phyloP scores from a whole-genome alignment of 2,888 invertebrate species.

The Automeris io region DNA sequence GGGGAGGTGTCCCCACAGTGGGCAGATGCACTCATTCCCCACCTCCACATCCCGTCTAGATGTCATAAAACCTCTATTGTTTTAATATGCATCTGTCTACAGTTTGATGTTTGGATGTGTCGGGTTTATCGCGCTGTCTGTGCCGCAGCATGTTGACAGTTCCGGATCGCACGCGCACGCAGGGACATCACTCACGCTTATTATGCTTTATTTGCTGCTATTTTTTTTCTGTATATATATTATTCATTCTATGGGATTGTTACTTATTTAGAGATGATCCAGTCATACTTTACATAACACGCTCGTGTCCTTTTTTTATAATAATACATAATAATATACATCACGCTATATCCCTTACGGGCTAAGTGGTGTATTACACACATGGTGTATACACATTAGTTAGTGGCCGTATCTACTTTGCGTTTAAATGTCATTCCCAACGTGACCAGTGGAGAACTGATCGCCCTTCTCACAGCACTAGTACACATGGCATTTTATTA shows the following conservation, averaged over 20 bases:
- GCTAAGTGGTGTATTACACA: too few species aligned
- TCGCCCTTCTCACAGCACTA: too few species aligned
- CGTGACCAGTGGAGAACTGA: too few species aligned
- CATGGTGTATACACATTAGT: too few species aligned
- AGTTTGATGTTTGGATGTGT: conserved; percentile 28
- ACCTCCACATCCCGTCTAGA: background rate
- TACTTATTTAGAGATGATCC: conserved; percentile 8
- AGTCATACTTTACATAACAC: too few species aligned
- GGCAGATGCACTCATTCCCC: conserved; percentile 31
- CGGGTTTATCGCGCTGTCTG: conserved; percentile 32
- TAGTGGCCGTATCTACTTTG: too few species aligned
- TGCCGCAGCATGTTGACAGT: conserved; percentile 33
- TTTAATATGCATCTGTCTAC: conserved; percentile 7
- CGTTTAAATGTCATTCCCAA: too few species aligned
- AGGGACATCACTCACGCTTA: conserved; percentile 41
- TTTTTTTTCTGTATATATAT: conserved; percentile 42
- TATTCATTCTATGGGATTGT: conserved; percentile 14
- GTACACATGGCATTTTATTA: too few species aligned
- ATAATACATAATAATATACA: too few species aligned
- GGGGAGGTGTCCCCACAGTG: conserved; percentile 28
- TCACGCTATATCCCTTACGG: too few species aligned
- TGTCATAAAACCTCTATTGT: conserved; percentile 4
- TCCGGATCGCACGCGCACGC: conserved; percentile 35
- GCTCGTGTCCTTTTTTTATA: too few species aligned
- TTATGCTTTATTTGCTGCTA: conserved; percentile 50